Evolutionary conservation across 2,888 invertebrate species (phyloP), one percentile per base, ranked within the genome.

Genomic region (Platycheirus rosarum): DNA sequence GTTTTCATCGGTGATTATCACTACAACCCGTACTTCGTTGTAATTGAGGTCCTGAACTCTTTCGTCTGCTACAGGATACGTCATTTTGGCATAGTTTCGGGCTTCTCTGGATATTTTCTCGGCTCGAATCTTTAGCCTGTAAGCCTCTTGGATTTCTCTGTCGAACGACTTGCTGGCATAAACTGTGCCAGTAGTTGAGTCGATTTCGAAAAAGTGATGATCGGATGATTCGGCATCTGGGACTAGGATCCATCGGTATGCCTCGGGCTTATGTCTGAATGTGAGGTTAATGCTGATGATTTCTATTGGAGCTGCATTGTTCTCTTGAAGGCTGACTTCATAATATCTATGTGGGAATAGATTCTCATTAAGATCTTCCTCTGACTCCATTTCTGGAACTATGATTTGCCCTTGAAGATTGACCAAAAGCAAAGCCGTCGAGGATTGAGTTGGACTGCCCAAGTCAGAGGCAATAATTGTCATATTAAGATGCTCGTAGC

Each of bases 401-500:
- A 69, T 51, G 0, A 88, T 87, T 44, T 88, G 88, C 0, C 89
- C 90, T 69, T 94, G 93, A 0, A 96, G 92, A 48, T 93, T 93
- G 5, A 96, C 92, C 60, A 94, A 91, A 8, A 96, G 90, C 37
- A 95, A 88, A 1, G 97, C 96, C 0, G 95, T 95, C 0, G 96
- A 94, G 74, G 95, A 96, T 2, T 95, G 91, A 86, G 96, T 95
- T 0, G 97, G 97, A 40, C 94, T 95, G 0, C 97, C 97, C 65
- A 97, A 92, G 90, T 97, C 97, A 0, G 96, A 95, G 0, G 96
- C 97, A 1, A 96, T 92, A 0, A 97, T 93, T 0, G 96, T 95
- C 0, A 97, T 91, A 87, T 96, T 96, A 87, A 96, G 93, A 29
- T 90, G 90, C 20, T 91, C 90, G 49, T 91, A 91, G 13, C 89